Conservation (phyloP, 2,113 vertebrate genomes). For the Notarius lentiginosus region DNA sequence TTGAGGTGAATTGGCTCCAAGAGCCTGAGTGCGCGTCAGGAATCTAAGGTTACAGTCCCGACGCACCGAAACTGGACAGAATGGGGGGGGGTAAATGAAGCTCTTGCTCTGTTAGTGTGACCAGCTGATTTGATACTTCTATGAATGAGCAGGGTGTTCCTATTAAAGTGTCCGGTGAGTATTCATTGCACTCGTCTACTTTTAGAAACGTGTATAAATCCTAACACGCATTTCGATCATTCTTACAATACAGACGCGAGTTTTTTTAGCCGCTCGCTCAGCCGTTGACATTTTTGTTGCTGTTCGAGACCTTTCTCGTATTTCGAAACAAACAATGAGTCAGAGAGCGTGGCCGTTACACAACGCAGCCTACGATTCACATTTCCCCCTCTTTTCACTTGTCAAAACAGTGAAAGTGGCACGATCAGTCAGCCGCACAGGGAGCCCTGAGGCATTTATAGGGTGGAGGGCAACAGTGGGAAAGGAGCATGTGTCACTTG, state of each 20-base stretch:
- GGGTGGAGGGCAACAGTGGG: slow-evolving; percentile 28
- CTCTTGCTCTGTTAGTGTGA: not conserved
- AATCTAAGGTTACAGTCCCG: not conserved
- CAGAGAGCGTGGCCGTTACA: not conserved
- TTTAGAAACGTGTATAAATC: not conserved
- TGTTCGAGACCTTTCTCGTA: slow-evolving; percentile 1
- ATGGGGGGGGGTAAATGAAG: not conserved
- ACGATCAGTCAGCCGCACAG: not conserved
- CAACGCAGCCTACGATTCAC: slow-evolving; percentile 10
- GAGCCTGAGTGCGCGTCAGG: too few species aligned
- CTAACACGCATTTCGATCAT: not conserved
- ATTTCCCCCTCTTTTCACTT: not conserved
- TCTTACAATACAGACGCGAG: not conserved
- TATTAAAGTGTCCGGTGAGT: not conserved
- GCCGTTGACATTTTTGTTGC: not conserved
- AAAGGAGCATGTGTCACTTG: slow-evolving; percentile 46
- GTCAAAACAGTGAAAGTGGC: not conserved
- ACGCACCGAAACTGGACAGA: not conserved
- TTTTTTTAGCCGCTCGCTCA: not conserved
- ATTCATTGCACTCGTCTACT: not conserved
- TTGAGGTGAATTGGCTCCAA: not conserved
- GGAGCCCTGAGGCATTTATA: slow-evolving; percentile 11
- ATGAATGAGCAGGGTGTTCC: not conserved
- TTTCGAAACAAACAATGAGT: slow-evolving; percentile 9
- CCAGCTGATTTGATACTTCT: not conserved